Conservation (phyloP, 2,888 invertebrate species). For the Lasius platythorax region DNA sequence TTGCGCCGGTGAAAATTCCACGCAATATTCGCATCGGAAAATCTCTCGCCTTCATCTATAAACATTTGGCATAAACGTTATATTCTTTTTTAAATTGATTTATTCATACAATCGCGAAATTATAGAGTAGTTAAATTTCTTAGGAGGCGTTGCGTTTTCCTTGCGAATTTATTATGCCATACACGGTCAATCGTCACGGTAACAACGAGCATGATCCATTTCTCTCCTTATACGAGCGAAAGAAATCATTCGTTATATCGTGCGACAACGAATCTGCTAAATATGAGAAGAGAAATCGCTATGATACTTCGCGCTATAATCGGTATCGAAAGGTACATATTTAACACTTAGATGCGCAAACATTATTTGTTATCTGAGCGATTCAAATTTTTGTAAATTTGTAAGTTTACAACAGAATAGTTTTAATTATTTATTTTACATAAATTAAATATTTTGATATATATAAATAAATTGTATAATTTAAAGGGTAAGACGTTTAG, state of each 20-base stretch:
- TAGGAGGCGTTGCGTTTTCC: neutral
- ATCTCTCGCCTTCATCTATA: neutral
- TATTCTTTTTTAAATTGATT: neutral
- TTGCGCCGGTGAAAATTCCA: slow-evolving; percentile 12
- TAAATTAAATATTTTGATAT: neutral
- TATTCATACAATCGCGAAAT: neutral
- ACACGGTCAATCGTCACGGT: slow-evolving; percentile 17
- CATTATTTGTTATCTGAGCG: neutral
- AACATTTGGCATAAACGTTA: neutral
- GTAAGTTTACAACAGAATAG: neutral
- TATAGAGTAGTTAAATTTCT: slow-evolving; percentile 13
- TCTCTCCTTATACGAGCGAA: slow-evolving; percentile 40
- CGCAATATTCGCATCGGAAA: neutral
- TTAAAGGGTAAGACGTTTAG: neutral
- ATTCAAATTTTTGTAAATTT: neutral
- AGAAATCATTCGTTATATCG: neutral
- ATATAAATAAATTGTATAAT: neutral
- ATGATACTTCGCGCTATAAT: neutral
- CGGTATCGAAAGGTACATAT: neutral
- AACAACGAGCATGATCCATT: slow-evolving; percentile 34
- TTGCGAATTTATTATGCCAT: slow-evolving; percentile 1
- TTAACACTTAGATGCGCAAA: neutral
- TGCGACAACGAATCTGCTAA: neutral
- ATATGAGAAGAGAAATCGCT: slow-evolving; percentile 15
- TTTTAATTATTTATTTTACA: neutral